A percentile compares a stretch with the other conserved stretches of the same genome.
Conservation (phyloP, 2,888 invertebrate species). For the Mamestra brassicae region DNA sequence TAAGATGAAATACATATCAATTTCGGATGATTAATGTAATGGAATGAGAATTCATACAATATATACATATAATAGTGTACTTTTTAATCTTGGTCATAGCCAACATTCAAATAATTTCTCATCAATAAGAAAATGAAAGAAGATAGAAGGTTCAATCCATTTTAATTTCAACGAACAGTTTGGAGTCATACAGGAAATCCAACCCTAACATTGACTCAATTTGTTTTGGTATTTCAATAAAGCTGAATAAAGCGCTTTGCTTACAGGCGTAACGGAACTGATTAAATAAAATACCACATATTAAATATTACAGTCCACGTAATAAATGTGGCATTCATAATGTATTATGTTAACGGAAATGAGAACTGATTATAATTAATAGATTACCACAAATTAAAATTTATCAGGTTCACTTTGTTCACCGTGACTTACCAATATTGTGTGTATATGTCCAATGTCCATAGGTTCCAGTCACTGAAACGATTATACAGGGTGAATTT, state of each 20-base stretch:
- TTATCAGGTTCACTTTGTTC: conserved; percentile 13
- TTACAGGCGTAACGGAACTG: neutral
- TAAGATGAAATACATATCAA: too few species aligned
- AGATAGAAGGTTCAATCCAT: too few species aligned
- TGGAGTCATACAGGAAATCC: neutral
- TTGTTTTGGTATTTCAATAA: conserved; percentile 9
- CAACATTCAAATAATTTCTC: too few species aligned
- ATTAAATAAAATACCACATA: conserved; percentile 29
- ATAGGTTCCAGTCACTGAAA: neutral
- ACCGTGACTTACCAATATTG: neutral
- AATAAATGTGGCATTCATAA: conserved; percentile 25
- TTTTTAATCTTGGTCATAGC: too few species aligned
- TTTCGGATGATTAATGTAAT: too few species aligned
- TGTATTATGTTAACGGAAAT: conserved; percentile 46
- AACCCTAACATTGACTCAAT: neutral
- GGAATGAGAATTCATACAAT: too few species aligned
- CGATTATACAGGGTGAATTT: too few species aligned
- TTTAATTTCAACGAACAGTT: neutral
- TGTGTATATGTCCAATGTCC: neutral
- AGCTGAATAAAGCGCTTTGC: neutral
- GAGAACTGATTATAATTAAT: conserved; percentile 23
- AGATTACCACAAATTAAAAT: conserved; percentile 28
- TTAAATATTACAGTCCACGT: conserved; percentile 34
- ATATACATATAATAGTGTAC: too few species aligned
- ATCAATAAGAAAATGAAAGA: too few species aligned